Conservation (phyloP, 2,113 vertebrate species). For the Forbesichthys agassizii region DNA sequence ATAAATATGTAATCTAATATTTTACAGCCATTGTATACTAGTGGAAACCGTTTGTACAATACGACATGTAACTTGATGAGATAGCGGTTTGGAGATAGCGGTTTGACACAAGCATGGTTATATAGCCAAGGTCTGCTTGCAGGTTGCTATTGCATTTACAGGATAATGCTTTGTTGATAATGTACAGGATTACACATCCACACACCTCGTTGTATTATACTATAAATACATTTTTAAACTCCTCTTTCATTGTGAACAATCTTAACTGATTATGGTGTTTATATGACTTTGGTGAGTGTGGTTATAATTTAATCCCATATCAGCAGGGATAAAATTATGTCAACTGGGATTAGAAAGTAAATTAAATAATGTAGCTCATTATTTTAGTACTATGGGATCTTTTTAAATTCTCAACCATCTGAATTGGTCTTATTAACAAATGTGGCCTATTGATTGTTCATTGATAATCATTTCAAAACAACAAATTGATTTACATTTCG, state of each 20-base stretch:
- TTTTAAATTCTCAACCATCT: too few species aligned
- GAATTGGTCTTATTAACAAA: too few species aligned
- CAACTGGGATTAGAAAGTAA: too few species aligned
- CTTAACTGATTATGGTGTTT: not conserved
- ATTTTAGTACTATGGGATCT: too few species aligned
- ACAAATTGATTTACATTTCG: too few species aligned
- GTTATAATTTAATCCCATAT: too few species aligned
- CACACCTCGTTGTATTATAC: constrained; percentile 96
- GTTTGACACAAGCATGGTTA: constrained; percentile 81
- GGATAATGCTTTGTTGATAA: constrained; percentile 83
- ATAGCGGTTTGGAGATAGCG: constrained; percentile 56
- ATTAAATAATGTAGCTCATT: too few species aligned
- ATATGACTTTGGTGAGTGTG: not conserved
- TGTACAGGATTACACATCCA: constrained; percentile 83
- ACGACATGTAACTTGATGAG: constrained; percentile 52
- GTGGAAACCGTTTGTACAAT: constrained; percentile 67
- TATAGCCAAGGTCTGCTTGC: constrained; percentile 76
- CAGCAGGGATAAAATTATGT: too few species aligned
- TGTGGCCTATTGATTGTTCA: too few species aligned
- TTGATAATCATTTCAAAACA: too few species aligned
- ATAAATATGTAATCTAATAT: constrained; percentile 75
- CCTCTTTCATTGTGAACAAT: constrained; percentile 34
- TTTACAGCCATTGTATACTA: constrained; percentile 72
- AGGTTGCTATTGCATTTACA: constrained; percentile 74
- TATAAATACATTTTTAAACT: constrained; percentile 94